Evolutionary conservation across 2,888 invertebrate genomes (phyloP).

Genomic region (Orgyia antiqua): DNA sequence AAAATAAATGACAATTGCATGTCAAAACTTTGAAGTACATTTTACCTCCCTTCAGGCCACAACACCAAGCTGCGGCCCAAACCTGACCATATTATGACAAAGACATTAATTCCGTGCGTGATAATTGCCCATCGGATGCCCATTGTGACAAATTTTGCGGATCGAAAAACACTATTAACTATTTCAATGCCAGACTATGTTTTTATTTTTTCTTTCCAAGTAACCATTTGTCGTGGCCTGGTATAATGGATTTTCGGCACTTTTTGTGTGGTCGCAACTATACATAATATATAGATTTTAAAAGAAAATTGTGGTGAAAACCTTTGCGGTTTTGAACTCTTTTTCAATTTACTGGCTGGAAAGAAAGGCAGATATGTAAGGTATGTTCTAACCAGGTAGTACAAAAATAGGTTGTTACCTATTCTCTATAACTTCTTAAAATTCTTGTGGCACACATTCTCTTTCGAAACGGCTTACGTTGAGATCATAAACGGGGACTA

Average conservation of each 20-base stretch:
- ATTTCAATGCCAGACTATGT: slow-evolving; percentile 51
- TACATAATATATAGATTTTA: slow-evolving; percentile 12
- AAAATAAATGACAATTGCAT: too few relatives aligned
- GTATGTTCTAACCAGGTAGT: too few relatives aligned
- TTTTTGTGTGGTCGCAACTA: slow-evolving; percentile 36
- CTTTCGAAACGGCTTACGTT: too few relatives aligned
- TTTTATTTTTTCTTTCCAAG: slow-evolving; percentile 33
- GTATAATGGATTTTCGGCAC: too few relatives aligned
- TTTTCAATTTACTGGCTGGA: too few relatives aligned
- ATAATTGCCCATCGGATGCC: slow-evolving; percentile 57
- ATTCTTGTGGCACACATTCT: too few relatives aligned
- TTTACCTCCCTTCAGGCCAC: slow-evolving; percentile 5
- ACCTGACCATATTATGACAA: slow-evolving; percentile 50
- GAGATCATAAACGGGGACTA: too few relatives aligned
- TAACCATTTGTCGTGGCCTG: slow-evolving; percentile 53
- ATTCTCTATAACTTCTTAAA: too few relatives aligned
- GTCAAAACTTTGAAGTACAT: too few relatives aligned
- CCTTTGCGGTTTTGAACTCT: too few relatives aligned
- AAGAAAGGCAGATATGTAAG: too few relatives aligned
- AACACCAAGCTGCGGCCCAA: slow-evolving; percentile 4
- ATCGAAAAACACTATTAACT: slow-evolving; percentile 63
- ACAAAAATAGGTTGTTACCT: too few relatives aligned
- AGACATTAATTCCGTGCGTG: slow-evolving; percentile 65
- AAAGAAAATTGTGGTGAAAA: slow-evolving; percentile 8
- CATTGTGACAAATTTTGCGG: slow-evolving; percentile 69